Evolutionary conservation across 2,113 vertebrate genomes (phyloP), one percentile per base, ranked within the genome.

Genomic region (Phyllostomus discolor): DNA sequence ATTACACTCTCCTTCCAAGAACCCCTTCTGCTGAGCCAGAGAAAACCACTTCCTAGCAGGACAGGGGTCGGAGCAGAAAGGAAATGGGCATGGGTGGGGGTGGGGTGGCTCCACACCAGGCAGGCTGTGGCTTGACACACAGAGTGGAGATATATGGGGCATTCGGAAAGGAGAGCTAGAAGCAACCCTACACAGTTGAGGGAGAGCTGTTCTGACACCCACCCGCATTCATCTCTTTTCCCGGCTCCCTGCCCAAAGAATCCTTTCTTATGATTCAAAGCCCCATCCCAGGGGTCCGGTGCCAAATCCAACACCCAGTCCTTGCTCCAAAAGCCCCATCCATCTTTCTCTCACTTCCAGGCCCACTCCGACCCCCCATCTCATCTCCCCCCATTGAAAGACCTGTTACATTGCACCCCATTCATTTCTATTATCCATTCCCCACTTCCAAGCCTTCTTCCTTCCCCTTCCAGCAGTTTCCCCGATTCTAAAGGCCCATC

Each of bases 21-120:
- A 96, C 17, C 67, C 46, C 84, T 88, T 94, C 72, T 97, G 97
- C 97, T 97, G 97, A 98, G 92, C 90, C 90, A 95, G 67, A 75
- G 70, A 90, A 94, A 97, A 57, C 35, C 57, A 96, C 69, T 97
- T 97, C 96, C 96, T 80, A 75, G 72, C 31, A 87, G 38, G 28
- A n/a, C 50, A 80, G 41, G 85, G 91, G 46, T 75, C 20, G 22
- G 33, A 31, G 12, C 75, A 52, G 66, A 38, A 64, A 75, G 96
- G 91, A 96, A 93, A 86, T 93, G 79, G 10, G 41, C 50, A 26
- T 1, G 41, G 88, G 66, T 91, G 79, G 93, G 89, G 95, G 87
- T 9, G 20, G 41, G 41, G 73, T 38, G 79, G 54, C 41, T 10
- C 3, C 11, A 66, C 7, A 24, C 11, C 9, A 70, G 59, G 75